Evolutionary conservation across 2,113 vertebrate genomes (phyloP).

Genomic region (Leucopsar rothschildi): DNA sequence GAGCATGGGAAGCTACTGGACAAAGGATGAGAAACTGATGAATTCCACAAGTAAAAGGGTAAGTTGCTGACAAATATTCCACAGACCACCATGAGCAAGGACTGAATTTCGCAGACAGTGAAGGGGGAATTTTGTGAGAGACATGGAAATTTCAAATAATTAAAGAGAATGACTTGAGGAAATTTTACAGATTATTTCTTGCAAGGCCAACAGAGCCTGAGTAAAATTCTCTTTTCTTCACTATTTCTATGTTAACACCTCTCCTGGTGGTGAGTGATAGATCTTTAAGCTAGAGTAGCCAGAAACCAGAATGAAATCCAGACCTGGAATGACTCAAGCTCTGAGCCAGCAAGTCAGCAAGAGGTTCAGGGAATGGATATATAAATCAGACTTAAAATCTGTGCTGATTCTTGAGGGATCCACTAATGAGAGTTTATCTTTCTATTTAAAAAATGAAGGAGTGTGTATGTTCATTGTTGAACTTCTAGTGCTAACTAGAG

Average conservation of each 20-base stretch:
- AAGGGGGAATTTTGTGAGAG: not conserved
- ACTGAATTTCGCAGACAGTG: not conserved
- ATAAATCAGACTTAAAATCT: not conserved
- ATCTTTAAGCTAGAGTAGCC: not conserved
- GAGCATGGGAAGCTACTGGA: not conserved
- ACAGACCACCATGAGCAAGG: fast-evolving
- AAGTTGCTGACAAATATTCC: not conserved
- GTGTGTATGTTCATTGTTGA: not conserved
- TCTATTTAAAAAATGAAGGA: not conserved
- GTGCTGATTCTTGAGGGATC: not conserved
- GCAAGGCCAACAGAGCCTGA: not conserved
- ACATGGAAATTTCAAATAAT: not conserved
- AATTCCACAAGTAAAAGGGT: not conserved
- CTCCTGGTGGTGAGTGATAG: not conserved
- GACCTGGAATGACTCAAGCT: not conserved
- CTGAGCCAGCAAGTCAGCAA: not conserved
- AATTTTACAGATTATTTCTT: not conserved
- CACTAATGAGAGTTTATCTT: not conserved
- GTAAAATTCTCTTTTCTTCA: not conserved
- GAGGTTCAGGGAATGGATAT: not conserved
- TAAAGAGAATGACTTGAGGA: not conserved
- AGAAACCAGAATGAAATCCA: not conserved
- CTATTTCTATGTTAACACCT: not conserved
- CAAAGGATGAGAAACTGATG: not conserved
- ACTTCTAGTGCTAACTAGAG: not conserved